Percentiles rank a stretch among this genome's conserved stretches.
phyloP scores from a whole-genome alignment of 2,113 vertebrate genomes.

The Apeltes quadracus region DNA sequence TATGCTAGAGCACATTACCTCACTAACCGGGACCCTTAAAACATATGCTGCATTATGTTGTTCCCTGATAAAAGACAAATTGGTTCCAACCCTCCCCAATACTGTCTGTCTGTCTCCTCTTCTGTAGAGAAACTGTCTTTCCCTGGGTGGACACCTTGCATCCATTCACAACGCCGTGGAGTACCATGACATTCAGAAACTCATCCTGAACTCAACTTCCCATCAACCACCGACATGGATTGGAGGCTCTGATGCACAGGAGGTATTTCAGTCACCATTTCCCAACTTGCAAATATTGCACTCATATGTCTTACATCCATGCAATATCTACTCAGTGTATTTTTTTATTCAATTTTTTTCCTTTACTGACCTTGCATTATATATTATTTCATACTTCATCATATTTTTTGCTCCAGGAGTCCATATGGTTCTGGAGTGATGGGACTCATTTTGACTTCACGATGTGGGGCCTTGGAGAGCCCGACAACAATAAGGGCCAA shows the following conservation, averaged over 20 bases:
- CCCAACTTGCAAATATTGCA: neutral
- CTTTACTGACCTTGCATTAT: neutral
- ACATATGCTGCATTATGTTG: no score
- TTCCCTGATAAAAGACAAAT: no score
- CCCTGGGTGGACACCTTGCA: neutral
- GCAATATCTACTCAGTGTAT: no score
- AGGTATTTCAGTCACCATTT: neutral
- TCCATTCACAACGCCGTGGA: neutral
- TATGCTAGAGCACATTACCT: no score
- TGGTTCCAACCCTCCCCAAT: no score
- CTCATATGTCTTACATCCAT: neutral
- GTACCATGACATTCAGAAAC: neutral
- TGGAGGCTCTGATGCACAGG: conserved; percentile 7
- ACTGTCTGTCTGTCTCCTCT: neutral
- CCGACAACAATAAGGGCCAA: fast-evolving
- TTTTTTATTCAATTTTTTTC: neutral
- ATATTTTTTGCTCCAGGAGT: neutral
- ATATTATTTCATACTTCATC: no score
- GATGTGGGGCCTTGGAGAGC: neutral
- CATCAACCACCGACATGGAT: neutral
- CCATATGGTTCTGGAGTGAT: neutral
- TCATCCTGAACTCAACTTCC: fast-evolving
- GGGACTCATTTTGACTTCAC: neutral
- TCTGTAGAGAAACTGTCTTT: neutral
- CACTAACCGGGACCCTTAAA: no score